These are phyloP conservation scores for Cyrtodaria siliqua DNA, from an alignment of 2,888 invertebrate genomes.

Conservation along the genomic window DNA sequence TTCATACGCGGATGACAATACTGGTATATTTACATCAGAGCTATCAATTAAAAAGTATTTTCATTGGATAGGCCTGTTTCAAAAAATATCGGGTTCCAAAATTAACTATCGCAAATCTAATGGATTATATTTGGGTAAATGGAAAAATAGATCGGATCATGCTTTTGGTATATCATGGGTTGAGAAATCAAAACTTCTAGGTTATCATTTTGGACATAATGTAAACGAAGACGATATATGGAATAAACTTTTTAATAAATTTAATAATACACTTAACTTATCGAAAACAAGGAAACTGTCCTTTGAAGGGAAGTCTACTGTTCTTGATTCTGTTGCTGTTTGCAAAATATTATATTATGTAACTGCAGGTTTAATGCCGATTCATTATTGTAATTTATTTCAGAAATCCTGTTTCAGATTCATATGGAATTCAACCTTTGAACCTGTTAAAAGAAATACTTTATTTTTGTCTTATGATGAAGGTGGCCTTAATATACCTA, in stretches of 20 bases:
- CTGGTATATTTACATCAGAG: constrained; percentile 21
- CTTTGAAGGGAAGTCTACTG: too few relatives aligned
- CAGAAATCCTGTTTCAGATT: too few relatives aligned
- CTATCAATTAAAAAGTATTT: too few relatives aligned
- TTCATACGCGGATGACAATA: constrained; percentile 38
- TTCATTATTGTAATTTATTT: too few relatives aligned
- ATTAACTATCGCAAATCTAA: constrained; percentile 52
- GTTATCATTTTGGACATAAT: constrained; percentile 43
- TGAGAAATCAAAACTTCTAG: constrained; percentile 47
- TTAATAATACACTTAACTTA: constrained; percentile 28
- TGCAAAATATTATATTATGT: too few relatives aligned
- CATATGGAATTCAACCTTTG: too few relatives aligned
- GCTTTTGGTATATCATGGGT: constrained; percentile 63
- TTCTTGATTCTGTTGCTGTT: too few relatives aligned
- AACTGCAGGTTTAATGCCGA: too few relatives aligned
- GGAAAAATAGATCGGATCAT: constrained; percentile 59
- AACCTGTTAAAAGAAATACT: too few relatives aligned
- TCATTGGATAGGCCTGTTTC: constrained; percentile 21
- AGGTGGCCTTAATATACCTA: too few relatives aligned
- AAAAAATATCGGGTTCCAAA: constrained; percentile 51
- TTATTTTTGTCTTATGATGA: too few relatives aligned
- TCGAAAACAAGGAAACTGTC: too few relatives aligned
- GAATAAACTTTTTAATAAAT: constrained; percentile 37
- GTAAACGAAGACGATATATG: constrained; percentile 37
- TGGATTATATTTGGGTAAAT: constrained; percentile 58